Evolutionary conservation across 2,888 invertebrate species (phyloP), one percentile per base, ranked within the genome.

Genomic region (Lasius platythorax): DNA sequence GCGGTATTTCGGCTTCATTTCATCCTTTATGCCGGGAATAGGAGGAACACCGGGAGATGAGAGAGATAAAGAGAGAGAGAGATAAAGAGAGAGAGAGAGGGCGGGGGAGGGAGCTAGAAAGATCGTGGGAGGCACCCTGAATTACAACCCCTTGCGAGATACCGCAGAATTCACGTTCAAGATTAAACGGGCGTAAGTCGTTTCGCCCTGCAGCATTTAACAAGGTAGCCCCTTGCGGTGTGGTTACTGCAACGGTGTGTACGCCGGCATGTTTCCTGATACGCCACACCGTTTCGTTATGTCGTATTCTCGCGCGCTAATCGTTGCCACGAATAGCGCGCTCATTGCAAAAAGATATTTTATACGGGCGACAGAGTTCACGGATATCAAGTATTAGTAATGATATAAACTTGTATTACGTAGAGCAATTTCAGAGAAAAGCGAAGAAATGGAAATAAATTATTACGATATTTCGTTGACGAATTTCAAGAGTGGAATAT

Each of bases 171-270:
- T 93, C 93, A 92, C 92, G 92, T 92, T 93, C 92, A 92, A 94
- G 94, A 94, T 94, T 94, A 94, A 93, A 94, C 92, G 93, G 93
- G 93, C 93, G 93, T 94, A 93, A 94, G 94, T 93, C 93, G 92
- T 93, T 93, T 88, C 90, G 89, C 89, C 90, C 90, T 90, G 89
- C 85, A 86, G 88, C 91, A 89, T 91, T 90, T 90, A 90, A 90
- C 90, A 89, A 90, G 86, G 82, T 86, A 85, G 88, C 87, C 89
- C 72, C 82, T 90, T 88, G 90, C 87, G 86, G 86, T 85, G 83
- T 63, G 43, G 37, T 18, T 33, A 18, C 72, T 43, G 79, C 76
- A 67, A 63, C 63, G 53, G 61, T 33, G 46, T 28, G 12, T 50
- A 43, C 53, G 50, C 56, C 74, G 50, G 53, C 72, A 40, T 70